These are phyloP conservation scores for Mizuhopecten yessoensis DNA, from an alignment of 1,140 invertebrate species.

Conservation along the genomic window DNA sequence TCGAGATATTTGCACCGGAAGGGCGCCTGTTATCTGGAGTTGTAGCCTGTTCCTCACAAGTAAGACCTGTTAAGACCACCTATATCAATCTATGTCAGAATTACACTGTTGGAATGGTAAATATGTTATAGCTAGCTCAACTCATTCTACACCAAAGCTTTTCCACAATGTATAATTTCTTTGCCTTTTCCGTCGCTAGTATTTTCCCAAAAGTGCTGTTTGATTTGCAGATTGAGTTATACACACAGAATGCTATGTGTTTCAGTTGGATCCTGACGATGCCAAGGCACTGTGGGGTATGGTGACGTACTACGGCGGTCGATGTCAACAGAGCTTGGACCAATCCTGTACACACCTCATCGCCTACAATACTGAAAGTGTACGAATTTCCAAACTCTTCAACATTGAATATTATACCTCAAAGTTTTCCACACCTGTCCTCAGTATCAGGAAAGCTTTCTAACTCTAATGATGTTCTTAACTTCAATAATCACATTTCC, in stretches of 20 bases:
- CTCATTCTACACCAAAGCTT: too few relatives aligned
- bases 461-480: too few relatives aligned
- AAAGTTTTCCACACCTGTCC: too few relatives aligned
- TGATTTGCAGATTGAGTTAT: background rate
- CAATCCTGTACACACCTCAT: slow-evolving; percentile 91
- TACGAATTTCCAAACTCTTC: slow-evolving; percentile 74
- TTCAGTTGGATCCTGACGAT: slow-evolving; percentile 87
- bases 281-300: slow-evolving; percentile 90
- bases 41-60: slow-evolving; percentile 88
- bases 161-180: too few relatives aligned
- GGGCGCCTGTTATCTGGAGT: slow-evolving; percentile 89
- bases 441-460: too few relatives aligned
- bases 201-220: too few relatives aligned
- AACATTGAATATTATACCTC: background rate
- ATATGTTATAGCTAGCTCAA: too few relatives aligned
- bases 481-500: too few relatives aligned
- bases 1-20: slow-evolving; percentile 86
- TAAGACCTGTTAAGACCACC: slow-evolving; percentile 61
- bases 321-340: slow-evolving; percentile 88
- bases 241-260: background rate
- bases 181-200: too few relatives aligned
- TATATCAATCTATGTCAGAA: background rate
- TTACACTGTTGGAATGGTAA: background rate
- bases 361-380: slow-evolving; percentile 88
- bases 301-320: slow-evolving; percentile 91